Conservation (phyloP, 2,888 invertebrate genomes). For the Oscheius sp. region DNA sequence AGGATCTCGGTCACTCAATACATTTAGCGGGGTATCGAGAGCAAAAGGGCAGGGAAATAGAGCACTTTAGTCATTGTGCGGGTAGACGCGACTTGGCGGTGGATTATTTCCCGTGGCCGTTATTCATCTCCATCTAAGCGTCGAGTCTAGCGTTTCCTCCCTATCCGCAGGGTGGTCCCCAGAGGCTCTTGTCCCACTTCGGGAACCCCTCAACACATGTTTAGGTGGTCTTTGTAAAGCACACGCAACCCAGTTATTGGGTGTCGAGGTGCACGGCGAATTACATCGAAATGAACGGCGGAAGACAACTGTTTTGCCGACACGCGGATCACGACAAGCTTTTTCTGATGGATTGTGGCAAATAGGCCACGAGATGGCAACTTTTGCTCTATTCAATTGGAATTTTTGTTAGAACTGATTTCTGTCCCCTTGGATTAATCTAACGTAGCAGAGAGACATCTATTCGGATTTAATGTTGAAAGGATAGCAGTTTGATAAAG, state of each 20-base stretch:
- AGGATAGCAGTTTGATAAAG: no score
- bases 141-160: neutral
- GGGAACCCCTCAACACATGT: slow-evolving; percentile 26
- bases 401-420: no score
- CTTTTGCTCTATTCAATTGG: no score
- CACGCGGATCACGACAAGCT: no score
- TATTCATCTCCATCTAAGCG: slow-evolving; percentile 6
- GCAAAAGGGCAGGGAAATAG: neutral
- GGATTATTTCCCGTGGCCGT: neutral
- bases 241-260: slow-evolving; percentile 31
- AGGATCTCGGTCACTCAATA: neutral
- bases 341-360: no score
- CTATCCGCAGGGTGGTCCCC: neutral
- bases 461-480: no score
- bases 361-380: no score
- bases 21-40: no score
- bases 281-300: slow-evolving; percentile 32
- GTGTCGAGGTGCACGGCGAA: slow-evolving; percentile 27
- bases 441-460: no score
- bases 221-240: slow-evolving; percentile 27
- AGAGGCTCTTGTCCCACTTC: neutral
- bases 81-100: no score
- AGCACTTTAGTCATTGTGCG: no score
- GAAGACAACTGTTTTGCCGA: slow-evolving; percentile 7
- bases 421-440: no score